Percentiles rank a stretch among this genome's conserved stretches.
Evolutionary conservation across 2,113 vertebrate genomes (phyloP).

Genomic region (Oreochromis spilurus): DNA sequence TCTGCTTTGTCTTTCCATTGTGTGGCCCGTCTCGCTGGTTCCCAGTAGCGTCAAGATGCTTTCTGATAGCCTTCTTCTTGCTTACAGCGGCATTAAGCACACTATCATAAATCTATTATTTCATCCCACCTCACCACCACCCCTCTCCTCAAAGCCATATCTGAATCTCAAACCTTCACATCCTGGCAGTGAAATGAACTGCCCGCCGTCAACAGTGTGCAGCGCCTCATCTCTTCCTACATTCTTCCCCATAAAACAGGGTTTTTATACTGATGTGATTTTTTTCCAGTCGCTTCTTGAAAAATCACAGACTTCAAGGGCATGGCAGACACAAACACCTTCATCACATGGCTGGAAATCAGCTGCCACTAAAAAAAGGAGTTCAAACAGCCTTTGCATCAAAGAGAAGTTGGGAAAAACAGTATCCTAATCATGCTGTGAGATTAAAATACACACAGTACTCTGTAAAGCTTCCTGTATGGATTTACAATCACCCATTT

Average conservation of each 20-base stretch:
- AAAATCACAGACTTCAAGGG: conserved; percentile 6
- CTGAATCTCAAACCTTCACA: conserved; percentile 31
- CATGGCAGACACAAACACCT: background rate
- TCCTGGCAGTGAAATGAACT: conserved; percentile 29
- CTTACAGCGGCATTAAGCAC: conserved; percentile 57
- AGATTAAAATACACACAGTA: background rate
- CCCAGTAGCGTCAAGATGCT: conserved; percentile 27
- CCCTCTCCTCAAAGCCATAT: conserved; percentile 15
- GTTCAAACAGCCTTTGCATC: conserved; percentile 10
- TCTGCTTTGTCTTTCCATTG: conserved; percentile 30
- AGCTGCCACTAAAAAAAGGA: conserved; percentile 7
- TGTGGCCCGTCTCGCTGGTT: conserved; percentile 9
- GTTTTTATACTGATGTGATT: conserved; percentile 18
- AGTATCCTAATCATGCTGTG: background rate
- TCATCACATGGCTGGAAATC: conserved; percentile 6
- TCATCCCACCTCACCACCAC: conserved; percentile 29
- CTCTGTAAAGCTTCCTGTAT: background rate
- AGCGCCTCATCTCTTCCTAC: conserved; percentile 8
- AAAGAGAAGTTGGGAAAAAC: background rate
- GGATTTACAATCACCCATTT: background rate
- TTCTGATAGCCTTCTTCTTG: conserved; percentile 45
- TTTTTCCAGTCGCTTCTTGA: background rate
- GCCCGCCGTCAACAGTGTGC: conserved; percentile 28
- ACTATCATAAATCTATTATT: conserved; percentile 56
- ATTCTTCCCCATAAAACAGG: conserved; percentile 12